Evolutionary conservation across 2,113 vertebrate species (phyloP).

Genomic region (Perca flavescens): DNA sequence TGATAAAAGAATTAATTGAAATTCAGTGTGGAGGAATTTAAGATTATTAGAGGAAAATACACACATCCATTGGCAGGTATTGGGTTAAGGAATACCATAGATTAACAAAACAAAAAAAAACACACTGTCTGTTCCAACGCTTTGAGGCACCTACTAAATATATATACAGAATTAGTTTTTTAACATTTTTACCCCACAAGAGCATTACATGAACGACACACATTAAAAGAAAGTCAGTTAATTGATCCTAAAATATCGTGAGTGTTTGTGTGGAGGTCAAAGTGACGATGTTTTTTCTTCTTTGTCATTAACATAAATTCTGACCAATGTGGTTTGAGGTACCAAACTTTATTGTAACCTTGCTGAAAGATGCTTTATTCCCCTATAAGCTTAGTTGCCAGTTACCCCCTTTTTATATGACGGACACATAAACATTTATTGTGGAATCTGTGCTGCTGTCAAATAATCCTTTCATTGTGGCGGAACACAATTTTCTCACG

Average conservation of each 20-base stretch:
- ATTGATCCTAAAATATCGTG: conserved; percentile 1
- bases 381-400: background rate
- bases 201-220: background rate
- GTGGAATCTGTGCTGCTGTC: conserved; percentile 15
- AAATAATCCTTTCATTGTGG: conserved; percentile 23
- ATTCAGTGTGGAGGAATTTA: conserved; percentile 9
- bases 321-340: conserved; percentile 32
- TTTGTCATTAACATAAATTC: conserved; percentile 38
- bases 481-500: conserved; percentile 5
- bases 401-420: conserved; percentile 18
- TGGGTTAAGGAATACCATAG: conserved; percentile 21
- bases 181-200: conserved; percentile 12
- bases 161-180: conserved; percentile 2
- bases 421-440: conserved; percentile 3
- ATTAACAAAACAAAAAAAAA: conserved; percentile 8
- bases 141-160: conserved; percentile 3
- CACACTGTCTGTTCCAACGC: background rate
- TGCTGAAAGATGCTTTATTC: conserved; percentile 26
- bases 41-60: conserved; percentile 21
- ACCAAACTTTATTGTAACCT: conserved; percentile 23
- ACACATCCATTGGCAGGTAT: conserved; percentile 31
- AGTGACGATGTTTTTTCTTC: conserved; percentile 44
- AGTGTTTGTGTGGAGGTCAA: conserved; percentile 5
- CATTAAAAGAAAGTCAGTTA: conserved; percentile 8
- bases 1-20: background rate